These are phyloP conservation scores for Pseudotriccus pelzelni DNA, from an alignment of 2,797 vertebrate genomes.

Conservation along the genomic window DNA sequence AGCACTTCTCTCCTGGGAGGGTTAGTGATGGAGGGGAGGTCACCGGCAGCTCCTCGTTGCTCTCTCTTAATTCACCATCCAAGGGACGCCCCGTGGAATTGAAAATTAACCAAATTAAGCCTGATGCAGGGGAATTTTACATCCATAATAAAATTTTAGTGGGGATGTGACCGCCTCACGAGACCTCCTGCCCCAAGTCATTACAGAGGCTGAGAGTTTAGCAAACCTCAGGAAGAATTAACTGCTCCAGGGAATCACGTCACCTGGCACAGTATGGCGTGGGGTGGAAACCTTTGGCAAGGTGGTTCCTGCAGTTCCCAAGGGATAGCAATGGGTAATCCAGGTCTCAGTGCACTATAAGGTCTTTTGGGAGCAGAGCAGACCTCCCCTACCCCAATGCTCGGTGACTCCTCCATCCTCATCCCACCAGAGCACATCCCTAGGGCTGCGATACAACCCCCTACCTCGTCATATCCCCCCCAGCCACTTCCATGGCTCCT, in stretches of 20 bases:
- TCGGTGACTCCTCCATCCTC: background rate
- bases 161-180: background rate
- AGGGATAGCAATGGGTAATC: rapidly evolving
- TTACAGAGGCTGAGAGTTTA: background rate
- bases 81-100: background rate
- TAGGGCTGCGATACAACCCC: rapidly evolving
- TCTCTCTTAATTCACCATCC: background rate
- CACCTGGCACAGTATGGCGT: rapidly evolving
- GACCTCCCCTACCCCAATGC: background rate
- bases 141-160: background rate
- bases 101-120: background rate
- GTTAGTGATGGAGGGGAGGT: background rate
- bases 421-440: background rate
- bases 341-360: rapidly evolving
- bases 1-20: background rate
- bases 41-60: background rate
- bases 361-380: background rate
- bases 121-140: background rate
- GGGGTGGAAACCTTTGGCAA: background rate
- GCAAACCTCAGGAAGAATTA: background rate
- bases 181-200: background rate
- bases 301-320: rapidly evolving
- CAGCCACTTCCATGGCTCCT: background rate
- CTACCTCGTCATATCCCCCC: rapidly evolving
- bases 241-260: background rate